phyloP scores from a whole-genome alignment of 2,797 vertebrate species.

The Oryzias sinensis region DNA sequence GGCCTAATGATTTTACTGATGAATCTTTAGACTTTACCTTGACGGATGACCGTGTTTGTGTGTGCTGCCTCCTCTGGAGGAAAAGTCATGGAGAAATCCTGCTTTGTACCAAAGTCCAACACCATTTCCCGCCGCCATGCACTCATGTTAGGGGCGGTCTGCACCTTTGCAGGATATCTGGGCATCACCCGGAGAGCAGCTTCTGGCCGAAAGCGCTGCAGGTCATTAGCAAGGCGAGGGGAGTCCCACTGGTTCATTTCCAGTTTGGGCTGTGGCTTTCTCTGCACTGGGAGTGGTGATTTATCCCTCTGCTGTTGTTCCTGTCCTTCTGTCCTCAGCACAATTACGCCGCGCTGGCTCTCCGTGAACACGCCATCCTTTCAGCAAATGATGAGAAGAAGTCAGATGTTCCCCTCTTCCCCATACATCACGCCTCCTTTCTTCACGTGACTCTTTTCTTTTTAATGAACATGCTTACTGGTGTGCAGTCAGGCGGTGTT shows the following conservation, averaged over 20 bases:
- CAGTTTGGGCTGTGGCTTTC: conserved; percentile 56
- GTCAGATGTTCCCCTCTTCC: conserved; percentile 30
- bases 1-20: conserved; percentile 9
- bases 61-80: neutral
- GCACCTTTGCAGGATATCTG: conserved; percentile 21
- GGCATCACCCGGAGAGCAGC: conserved; percentile 21
- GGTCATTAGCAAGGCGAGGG: conserved; percentile 54
- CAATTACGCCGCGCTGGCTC: conserved; percentile 45
- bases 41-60: neutral
- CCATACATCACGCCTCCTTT: conserved; percentile 50
- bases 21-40: conserved; percentile 22
- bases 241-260: conserved; percentile 67
- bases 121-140: too few relatives aligned
- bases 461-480: conserved; percentile 25
- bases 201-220: conserved; percentile 38
- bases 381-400: conserved; percentile 69
- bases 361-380: conserved; percentile 57
- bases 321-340: conserved; percentile 73
- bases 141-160: conserved; percentile 27
- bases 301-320: conserved; percentile 59
- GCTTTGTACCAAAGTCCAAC: too few relatives aligned
- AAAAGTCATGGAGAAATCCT: neutral
- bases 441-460: conserved; percentile 34
- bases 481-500: neutral
- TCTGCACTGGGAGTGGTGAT: conserved; percentile 54